phyloP scores from a whole-genome alignment of 2,888 invertebrate genomes.

The Byasa hedistus region DNA sequence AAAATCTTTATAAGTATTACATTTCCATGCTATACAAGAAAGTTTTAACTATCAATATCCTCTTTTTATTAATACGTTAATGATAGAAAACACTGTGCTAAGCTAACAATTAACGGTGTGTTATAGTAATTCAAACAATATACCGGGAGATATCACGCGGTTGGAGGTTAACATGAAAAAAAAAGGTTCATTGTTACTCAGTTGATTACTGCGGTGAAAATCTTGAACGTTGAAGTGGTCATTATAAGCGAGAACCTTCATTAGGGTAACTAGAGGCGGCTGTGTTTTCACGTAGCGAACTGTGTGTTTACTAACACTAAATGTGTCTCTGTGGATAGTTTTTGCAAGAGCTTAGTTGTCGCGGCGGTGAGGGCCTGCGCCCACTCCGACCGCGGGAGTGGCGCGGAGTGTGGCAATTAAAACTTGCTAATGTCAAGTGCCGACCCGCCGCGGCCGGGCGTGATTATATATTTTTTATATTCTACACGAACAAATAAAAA shows the following conservation, averaged over 20 bases:
- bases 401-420: slow-evolving; percentile 75
- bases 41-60: not conserved
- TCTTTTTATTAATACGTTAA: not conserved
- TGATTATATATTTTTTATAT: slow-evolving; percentile 60
- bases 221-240: slow-evolving; percentile 37
- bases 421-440: slow-evolving; percentile 78
- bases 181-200: slow-evolving; percentile 27
- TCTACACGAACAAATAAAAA: slow-evolving; percentile 53
- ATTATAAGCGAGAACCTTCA: slow-evolving; percentile 39
- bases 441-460: slow-evolving; percentile 51
- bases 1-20: too few species aligned
- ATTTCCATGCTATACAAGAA: not conserved
- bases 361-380: slow-evolving; percentile 50
- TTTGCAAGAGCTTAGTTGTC: slow-evolving; percentile 55
- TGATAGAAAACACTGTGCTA: not conserved
- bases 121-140: slow-evolving; percentile 16
- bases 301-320: slow-evolving; percentile 49
- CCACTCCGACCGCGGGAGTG: slow-evolving; percentile 64
- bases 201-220: slow-evolving; percentile 40
- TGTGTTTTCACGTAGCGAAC: slow-evolving; percentile 40
- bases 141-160: slow-evolving; percentile 12
- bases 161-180: slow-evolving; percentile 17
- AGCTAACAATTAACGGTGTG: slow-evolving; percentile 24
- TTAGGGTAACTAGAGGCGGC: slow-evolving; percentile 42
- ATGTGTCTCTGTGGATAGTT: slow-evolving; percentile 52